These are phyloP conservation scores for Heterohyrax brucei DNA, from an alignment of 2,797 vertebrate species.

Conservation along the genomic window DNA sequence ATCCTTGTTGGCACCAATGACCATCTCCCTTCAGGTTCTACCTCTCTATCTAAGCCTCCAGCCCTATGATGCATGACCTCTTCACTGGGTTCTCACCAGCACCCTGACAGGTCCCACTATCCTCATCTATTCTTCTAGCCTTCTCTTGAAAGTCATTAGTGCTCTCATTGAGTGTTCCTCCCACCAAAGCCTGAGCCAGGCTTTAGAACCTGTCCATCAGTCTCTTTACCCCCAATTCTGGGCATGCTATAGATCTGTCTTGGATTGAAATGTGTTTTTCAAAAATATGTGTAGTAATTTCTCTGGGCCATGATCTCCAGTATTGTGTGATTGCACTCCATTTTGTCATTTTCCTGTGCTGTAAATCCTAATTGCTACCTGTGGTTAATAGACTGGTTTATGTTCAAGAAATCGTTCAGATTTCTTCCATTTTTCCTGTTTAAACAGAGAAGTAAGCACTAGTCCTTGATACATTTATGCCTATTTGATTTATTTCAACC, in stretches of 20 bases:
- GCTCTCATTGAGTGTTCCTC: neutral
- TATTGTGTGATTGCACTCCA: no score
- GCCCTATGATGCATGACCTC: neutral
- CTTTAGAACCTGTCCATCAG: neutral
- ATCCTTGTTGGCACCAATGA: neutral
- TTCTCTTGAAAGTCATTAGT: neutral
- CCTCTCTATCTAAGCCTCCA: neutral
- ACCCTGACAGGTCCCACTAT: neutral
- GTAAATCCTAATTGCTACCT: no score
- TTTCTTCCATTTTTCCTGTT: constrained; percentile 19
- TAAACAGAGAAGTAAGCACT: constrained; percentile 7
- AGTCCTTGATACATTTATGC: neutral
- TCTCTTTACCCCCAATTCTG: neutral
- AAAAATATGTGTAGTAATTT: no score
- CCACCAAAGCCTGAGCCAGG: neutral
- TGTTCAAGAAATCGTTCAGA: no score
- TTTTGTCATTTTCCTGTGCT: no score
- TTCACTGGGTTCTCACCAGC: neutral
- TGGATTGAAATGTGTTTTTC: no score
- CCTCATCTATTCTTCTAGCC: neutral
- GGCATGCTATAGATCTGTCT: neutral
- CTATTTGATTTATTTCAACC: constrained; percentile 30
- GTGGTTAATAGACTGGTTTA: no score
- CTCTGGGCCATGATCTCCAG: no score
- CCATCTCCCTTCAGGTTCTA: neutral